Evolutionary conservation across 2,888 invertebrate species (phyloP), one percentile per base, ranked within the genome.

Genomic region (Melieria picta): DNA sequence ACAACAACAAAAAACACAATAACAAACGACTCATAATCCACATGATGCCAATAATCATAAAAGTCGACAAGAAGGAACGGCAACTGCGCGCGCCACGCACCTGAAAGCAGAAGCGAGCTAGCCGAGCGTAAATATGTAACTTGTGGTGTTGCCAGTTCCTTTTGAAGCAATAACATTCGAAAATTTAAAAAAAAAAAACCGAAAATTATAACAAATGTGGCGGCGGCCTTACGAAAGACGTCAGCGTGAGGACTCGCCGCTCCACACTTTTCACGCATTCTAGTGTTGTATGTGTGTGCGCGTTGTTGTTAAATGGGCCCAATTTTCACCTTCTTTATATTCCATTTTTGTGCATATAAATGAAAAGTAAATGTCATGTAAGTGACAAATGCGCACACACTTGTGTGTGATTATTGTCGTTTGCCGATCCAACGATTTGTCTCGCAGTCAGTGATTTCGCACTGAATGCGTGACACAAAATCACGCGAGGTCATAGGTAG

Each of bases 11-110:
- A 47, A 11, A 16, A 43, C n/a, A 62, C 16, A 42, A 16, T 69
- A 73, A 74, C 71, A 73, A 74, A 71, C 70, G 65, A 62, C 65
- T 62, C 69, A 63, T 61, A 70, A 73, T 74, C 68, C 74, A 70
- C 68, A 72, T 73, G 75, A 73, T 72, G 75, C 69, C 74, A 73
- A 73, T 74, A 73, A 75, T 74, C 74, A 75, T 72, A 74, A 76
- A 75, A 66, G 71, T 62, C 47, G 10, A 10, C 48, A 42, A 50
- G 43, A 50, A 16, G 58, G 42, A 13, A 16, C 43, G 42, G 43
- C 52, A 42, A 60, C 16, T 11, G 3, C 7, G 3, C n/a, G 3
- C 1, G 43, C n/a, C 11, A 43, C n/a, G 43, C 7, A 58, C 9
- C 30, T 30, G 30, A 30, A 30, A 30, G 30, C 3, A 1, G 30